Evolutionary conservation across 1,140 invertebrate species (phyloP).

Genomic region (Lineus longissimus): DNA sequence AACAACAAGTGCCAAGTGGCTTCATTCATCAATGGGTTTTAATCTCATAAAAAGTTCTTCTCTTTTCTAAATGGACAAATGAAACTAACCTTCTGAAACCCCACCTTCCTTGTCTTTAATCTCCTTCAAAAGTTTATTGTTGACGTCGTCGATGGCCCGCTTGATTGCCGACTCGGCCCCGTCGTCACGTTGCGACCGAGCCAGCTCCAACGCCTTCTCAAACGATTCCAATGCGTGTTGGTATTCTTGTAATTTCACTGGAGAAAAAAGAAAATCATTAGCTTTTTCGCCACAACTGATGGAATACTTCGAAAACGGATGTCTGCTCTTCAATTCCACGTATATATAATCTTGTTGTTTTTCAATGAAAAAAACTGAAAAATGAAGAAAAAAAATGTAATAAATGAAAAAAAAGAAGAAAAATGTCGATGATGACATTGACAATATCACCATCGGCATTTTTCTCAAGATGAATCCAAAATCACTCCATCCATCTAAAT

Average conservation of each 20-base stretch:
- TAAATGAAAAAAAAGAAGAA: no score
- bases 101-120: slow-evolving; percentile 5
- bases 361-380: slow-evolving; percentile 27
- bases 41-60: no score
- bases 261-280: slow-evolving; percentile 18
- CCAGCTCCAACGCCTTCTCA: slow-evolving; percentile 38
- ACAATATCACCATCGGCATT: no score
- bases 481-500: no score
- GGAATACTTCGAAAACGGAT: slow-evolving; percentile 28
- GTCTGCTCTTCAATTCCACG: slow-evolving; percentile 30
- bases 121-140: slow-evolving; percentile 29
- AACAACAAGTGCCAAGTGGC: no score
- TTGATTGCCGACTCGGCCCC: slow-evolving; percentile 43
- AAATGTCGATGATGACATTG: no score
- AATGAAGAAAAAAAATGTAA: not conserved
- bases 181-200: slow-evolving; percentile 38
- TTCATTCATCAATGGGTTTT: no score
- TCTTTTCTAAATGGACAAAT: no score
- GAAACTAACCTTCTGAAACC: not conserved
- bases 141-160: slow-evolving; percentile 44
- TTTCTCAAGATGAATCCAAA: no score
- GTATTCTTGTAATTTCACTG: slow-evolving; percentile 40
- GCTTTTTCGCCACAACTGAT: slow-evolving; percentile 23
- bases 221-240: slow-evolving; percentile 34
- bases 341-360: no score